A percentile compares a stretch with the other conserved stretches of the same genome.
Conservation (phyloP, 2,113 vertebrate species). For the Burhinus oedicnemus region DNA sequence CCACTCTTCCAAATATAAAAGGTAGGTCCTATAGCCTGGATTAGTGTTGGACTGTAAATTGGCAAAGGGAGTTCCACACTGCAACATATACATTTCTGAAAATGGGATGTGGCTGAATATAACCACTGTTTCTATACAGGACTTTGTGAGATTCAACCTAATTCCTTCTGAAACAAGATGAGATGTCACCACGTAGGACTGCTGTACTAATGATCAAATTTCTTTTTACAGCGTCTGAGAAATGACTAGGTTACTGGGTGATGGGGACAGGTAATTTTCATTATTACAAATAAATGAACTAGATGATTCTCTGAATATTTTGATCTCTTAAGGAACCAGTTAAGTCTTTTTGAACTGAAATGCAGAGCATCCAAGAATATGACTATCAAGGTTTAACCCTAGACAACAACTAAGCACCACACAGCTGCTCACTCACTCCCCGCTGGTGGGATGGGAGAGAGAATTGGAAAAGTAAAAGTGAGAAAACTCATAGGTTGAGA, state of each 20-base stretch:
- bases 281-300: not conserved
- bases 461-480: not conserved
- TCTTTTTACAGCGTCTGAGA: not conserved
- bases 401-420: not conserved
- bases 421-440: not conserved
- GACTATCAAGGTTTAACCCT: not conserved
- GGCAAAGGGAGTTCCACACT: not conserved
- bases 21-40: not conserved
- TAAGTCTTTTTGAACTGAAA: not conserved
- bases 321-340: not conserved
- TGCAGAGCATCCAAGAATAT: not conserved
- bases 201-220: not conserved
- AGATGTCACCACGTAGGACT: not conserved
- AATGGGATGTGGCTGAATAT: not conserved
- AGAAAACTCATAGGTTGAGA: not conserved
- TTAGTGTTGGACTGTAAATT: not conserved
- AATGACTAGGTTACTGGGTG: not conserved
- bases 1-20: not conserved
- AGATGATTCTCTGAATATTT: not conserved
- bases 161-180: not conserved
- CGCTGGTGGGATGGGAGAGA: not conserved
- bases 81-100: not conserved
- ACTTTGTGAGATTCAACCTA: not conserved
- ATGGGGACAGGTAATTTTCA: not conserved
- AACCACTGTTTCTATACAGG: not conserved